Conservation (phyloP, 1,140 invertebrate species). For the Bombus picipes region DNA sequence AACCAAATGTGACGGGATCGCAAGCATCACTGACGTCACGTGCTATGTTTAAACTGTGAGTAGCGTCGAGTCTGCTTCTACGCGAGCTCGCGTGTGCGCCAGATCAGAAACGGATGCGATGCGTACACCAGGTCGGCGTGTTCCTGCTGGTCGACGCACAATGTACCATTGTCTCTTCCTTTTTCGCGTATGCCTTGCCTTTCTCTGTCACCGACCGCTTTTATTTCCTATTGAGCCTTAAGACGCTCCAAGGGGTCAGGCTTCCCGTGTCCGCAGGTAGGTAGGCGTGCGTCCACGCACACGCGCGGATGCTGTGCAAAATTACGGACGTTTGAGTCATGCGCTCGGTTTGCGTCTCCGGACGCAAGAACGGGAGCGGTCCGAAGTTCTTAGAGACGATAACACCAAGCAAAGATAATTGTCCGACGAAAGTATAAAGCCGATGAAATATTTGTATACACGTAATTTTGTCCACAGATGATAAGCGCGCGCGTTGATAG, state of each 20-base stretch:
- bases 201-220: constrained; percentile 32
- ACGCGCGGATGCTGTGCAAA: constrained; percentile 3
- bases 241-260: not conserved
- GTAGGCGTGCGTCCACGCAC: not conserved
- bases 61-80: constrained; percentile 18
- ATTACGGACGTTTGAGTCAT: constrained; percentile 47
- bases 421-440: not conserved
- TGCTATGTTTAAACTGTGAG: constrained; percentile 71
- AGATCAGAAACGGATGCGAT: constrained; percentile 70
- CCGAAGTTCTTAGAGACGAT: constrained; percentile 13
- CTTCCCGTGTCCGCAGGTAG: not conserved
- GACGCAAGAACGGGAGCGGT: not conserved
- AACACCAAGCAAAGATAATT: not conserved
- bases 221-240: constrained; percentile 19
- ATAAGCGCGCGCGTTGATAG: no score
- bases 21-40: constrained; percentile 67
- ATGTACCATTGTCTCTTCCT: constrained; percentile 70
- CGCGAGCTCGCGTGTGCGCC: constrained; percentile 12
- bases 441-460: not conserved
- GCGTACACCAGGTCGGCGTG: constrained; percentile 44
- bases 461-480: no score
- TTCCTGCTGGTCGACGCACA: constrained; percentile 60
- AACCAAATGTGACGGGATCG: constrained; percentile 40
- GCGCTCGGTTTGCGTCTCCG: constrained; percentile 15
- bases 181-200: constrained; percentile 32